Evolutionary conservation across 2,113 vertebrate species (phyloP), one percentile per base, ranked within the genome.

Genomic region (Anarhynchus alexandrinus): DNA sequence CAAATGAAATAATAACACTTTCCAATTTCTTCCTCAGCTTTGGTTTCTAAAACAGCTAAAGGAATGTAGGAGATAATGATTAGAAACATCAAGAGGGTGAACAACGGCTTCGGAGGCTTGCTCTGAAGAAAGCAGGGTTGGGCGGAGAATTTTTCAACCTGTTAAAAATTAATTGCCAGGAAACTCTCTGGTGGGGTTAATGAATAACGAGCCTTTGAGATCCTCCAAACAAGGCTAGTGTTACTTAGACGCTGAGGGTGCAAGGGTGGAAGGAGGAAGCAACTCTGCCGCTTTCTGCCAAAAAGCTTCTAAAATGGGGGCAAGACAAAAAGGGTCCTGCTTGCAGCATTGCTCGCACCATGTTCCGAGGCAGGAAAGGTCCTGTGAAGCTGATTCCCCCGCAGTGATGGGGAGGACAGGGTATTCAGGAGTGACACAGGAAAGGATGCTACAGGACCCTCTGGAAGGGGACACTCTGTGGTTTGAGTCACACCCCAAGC

Each of bases 1-100:
- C 95, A 90, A 97, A 97, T 84, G 94, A 96, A 97, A 96, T 95
- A 92, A 94, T 95, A 95, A 94, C 83, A 55, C 83, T 95, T 96
- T 85, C 86, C 94, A 88, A 92, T 93, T 83, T 95, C 86, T 82
- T 90, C 51, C 65, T 34, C 32, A 16, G 80, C 88, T 93, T 95
- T 94, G 82, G 92, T 94, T 95, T 94, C 86, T 94, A 45, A 91
- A 89, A 79, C 70, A 76, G 94, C 93, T 85, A 57, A 67, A 93
- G 66, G 51, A 86, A 76, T n/a, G 69, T 42, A 27, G 62, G 73
- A 93, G 84, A 92, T 96, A 94, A 93, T 93, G 91, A 95, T 95
- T 92, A 77, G 93, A 92, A 92, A 90, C 77, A 94, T 88, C 93
- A 96, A 93, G 94, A 78, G 87, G 76, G 85, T n/a, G 74, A 96